Base-by-base conservation (phyloP, 2,888 invertebrate genomes). In the Nomada flava region DNA sequence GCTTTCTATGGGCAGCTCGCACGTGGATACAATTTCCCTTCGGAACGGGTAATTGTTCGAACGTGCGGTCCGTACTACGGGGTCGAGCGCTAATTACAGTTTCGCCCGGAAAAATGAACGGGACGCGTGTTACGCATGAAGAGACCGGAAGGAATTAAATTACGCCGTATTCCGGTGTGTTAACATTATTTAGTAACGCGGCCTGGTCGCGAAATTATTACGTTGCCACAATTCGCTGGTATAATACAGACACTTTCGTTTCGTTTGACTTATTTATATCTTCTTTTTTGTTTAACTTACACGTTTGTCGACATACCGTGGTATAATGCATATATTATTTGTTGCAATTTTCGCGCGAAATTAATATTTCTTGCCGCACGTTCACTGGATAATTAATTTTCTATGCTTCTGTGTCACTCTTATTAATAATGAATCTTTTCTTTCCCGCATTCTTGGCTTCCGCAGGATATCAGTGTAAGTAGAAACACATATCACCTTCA, bases 391-490 rank as follows among this genome's bases (percentile, higher is more conserved):
- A 13, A 55, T 65, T 47, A 65, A n/a, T 47, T 15, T 47, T 47
- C 47, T 13, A 11, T 42, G 76, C 79, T 79, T 76, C 4, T 10
- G 5, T 55, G 23, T 59, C 57, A 13, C 69, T 55, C 23, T 60
- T 74, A 81, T 15, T 86, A 86, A 86, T 80, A n/a, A 68, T 59
- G n/a, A 76, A 78, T 70, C 10, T 76, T 82, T 69, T 86, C 67
- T 82, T 82, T 88, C 70, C 67, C 68, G 76, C 86, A 80, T 71
- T 70, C 67, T 83, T 53, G 85, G 83, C 70, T 81, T 85, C 77
- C 76, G 67, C 79, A 88, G 92, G 84, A 85, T 89, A 86, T 70
- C 86, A 88, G 83, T 91, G 91, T 92, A 91, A 92, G 91, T 91
- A 91, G 26, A 29, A 74, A 67, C 50, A 55, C 53, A 1, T 64